Conservation (phyloP, 2,113 vertebrate genomes). For the Arenaria interpres region DNA sequence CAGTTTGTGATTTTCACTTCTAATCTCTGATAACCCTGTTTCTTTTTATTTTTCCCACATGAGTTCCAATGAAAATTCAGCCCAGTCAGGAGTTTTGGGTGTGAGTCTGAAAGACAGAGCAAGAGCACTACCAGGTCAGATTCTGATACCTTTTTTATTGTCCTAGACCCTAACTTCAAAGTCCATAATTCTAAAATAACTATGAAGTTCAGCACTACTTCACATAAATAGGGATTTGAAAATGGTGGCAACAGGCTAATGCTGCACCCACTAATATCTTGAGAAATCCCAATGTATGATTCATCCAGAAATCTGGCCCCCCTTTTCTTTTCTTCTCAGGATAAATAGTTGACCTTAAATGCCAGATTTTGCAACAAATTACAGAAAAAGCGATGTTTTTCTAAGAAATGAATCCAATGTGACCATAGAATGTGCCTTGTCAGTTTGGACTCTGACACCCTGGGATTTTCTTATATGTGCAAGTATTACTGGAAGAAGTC, state of each 20-base stretch:
- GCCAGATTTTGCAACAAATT: constrained; percentile 18
- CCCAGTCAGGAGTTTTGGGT: not conserved
- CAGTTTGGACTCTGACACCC: not conserved
- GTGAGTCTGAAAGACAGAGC: not conserved
- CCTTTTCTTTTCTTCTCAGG: not conserved
- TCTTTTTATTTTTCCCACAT: not conserved
- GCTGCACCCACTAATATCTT: not conserved
- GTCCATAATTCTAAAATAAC: not conserved
- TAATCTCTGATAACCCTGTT: not conserved
- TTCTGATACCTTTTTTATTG: not conserved
- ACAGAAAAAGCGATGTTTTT: constrained; percentile 10
- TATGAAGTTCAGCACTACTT: not conserved
- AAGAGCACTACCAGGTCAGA: not conserved
- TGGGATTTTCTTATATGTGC: not conserved
- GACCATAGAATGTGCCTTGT: not conserved
- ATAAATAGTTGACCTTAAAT: not conserved
- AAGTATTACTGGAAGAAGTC: constrained; percentile 21
- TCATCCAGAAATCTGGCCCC: not conserved
- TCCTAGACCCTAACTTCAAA: not conserved
- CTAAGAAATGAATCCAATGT: not conserved
- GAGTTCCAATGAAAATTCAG: not conserved
- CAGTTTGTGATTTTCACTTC: not conserved
- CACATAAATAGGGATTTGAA: not conserved
- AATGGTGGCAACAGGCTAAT: not conserved
- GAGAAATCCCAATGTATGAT: not conserved